A percentile compares a stretch with the other conserved stretches of the same genome.
These are phyloP conservation scores for Myrmophylax atrothorax DNA, from an alignment of 2,113 vertebrate genomes.

Conservation along the genomic window DNA sequence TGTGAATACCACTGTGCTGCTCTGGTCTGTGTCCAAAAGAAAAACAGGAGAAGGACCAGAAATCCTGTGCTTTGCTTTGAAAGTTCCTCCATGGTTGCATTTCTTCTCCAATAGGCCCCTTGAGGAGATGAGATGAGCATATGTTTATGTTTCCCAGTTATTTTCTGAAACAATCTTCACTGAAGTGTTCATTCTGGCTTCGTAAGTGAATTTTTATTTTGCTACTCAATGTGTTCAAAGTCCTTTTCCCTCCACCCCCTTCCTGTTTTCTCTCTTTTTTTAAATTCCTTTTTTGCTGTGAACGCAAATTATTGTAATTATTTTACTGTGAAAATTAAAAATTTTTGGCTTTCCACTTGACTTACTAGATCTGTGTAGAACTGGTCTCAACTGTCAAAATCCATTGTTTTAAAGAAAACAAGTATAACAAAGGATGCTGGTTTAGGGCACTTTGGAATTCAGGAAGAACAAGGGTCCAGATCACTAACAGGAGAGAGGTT, in stretches of 20 bases:
- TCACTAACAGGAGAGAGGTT: neutral
- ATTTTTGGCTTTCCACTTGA: neutral
- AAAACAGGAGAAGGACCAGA: slow-evolving; percentile 42
- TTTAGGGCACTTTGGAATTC: neutral
- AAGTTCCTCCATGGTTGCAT: neutral
- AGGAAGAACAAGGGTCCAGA: neutral
- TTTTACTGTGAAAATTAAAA: neutral
- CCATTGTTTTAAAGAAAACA: neutral
- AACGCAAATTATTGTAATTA: neutral
- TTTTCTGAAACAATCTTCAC: neutral
- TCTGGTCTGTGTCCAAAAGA: slow-evolving; percentile 8
- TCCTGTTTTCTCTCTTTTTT: neutral
- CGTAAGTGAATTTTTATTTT: neutral
- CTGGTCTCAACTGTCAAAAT: neutral
- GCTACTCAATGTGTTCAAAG: neutral
- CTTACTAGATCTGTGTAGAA: neutral
- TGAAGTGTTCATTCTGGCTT: neutral
- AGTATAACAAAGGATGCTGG: neutral
- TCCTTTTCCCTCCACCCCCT: neutral
- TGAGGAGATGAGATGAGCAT: slow-evolving; percentile 1
- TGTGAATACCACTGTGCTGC: neutral
- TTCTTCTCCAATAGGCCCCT: slow-evolving; percentile 7
- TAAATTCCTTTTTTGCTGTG: neutral
- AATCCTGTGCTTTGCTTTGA: slow-evolving; percentile 44
- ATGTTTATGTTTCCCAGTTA: slow-evolving; percentile 12